phyloP scores from a whole-genome alignment of 2,113 vertebrate genomes.

The Mustelus asterias region DNA sequence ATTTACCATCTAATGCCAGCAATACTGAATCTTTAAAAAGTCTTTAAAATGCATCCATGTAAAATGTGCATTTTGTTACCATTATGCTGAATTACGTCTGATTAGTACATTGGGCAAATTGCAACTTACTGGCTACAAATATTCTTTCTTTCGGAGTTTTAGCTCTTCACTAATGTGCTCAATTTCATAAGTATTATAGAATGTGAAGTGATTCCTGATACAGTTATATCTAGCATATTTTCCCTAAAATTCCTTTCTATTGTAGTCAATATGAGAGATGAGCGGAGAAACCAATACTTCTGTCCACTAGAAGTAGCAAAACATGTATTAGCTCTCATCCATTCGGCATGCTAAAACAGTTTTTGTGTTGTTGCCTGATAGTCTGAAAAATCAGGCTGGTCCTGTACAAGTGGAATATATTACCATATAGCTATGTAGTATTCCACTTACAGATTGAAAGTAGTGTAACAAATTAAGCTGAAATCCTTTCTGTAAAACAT shows the following conservation, averaged over 20 bases:
- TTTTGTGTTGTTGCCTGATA: background rate
- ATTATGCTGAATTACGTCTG: background rate
- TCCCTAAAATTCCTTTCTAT: background rate
- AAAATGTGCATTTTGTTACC: background rate
- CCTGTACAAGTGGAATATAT: background rate
- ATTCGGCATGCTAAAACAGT: background rate
- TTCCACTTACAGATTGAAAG: background rate
- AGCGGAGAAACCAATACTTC: background rate
- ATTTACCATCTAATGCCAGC: background rate
- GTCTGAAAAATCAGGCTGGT: background rate
- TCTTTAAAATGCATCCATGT: background rate
- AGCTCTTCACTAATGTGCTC: background rate
- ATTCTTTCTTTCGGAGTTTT: no score
- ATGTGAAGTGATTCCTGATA: background rate
- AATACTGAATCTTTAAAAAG: background rate
- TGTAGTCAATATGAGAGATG: background rate
- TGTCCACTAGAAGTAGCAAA: background rate
- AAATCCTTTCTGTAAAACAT: slow-evolving; percentile 3
- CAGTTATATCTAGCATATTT: background rate
- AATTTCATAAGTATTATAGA: background rate
- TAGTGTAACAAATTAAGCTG: background rate
- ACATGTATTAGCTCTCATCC: background rate
- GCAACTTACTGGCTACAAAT: background rate
- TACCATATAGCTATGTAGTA: background rate
- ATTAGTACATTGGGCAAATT: background rate